Conservation (phyloP, 2,888 invertebrate genomes). For the Reticulitermes lucifugus region DNA sequence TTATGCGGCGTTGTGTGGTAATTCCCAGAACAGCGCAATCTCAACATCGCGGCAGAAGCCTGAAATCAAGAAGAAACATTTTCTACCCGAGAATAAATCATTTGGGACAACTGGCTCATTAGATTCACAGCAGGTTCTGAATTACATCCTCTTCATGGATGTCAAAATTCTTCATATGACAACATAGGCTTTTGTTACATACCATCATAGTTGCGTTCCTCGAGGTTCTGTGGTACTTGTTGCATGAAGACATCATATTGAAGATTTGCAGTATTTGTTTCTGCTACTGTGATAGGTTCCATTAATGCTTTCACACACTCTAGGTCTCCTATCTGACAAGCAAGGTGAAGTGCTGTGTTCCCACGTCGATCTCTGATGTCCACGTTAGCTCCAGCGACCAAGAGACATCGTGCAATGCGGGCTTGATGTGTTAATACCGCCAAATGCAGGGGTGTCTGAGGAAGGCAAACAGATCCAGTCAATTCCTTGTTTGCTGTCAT, state of each 20-base stretch:
- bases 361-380: constrained; percentile 78
- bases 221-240: constrained; percentile 72
- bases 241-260: constrained; percentile 55
- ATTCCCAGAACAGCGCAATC: too few species aligned
- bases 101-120: too few species aligned
- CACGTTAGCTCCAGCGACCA: constrained; percentile 80
- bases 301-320: constrained; percentile 80
- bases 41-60: too few species aligned
- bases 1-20: too few species aligned
- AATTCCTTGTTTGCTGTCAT: too few species aligned
- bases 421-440: constrained; percentile 84
- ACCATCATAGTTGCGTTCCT: constrained; percentile 90
- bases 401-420: constrained; percentile 78
- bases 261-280: constrained; percentile 60
- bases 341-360: constrained; percentile 89
- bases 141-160: background rate
- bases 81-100: too few species aligned
- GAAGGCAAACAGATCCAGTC: background rate
- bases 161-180: constrained; percentile 1
- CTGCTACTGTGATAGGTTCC: constrained; percentile 70
- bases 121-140: too few species aligned
- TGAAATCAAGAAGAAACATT: too few species aligned
- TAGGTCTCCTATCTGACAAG: constrained; percentile 77
- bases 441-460: constrained; percentile 83
- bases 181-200: constrained; percentile 62